Base-by-base conservation (phyloP, 2,888 invertebrate genomes). In the Trachelus iudaicus region DNA sequence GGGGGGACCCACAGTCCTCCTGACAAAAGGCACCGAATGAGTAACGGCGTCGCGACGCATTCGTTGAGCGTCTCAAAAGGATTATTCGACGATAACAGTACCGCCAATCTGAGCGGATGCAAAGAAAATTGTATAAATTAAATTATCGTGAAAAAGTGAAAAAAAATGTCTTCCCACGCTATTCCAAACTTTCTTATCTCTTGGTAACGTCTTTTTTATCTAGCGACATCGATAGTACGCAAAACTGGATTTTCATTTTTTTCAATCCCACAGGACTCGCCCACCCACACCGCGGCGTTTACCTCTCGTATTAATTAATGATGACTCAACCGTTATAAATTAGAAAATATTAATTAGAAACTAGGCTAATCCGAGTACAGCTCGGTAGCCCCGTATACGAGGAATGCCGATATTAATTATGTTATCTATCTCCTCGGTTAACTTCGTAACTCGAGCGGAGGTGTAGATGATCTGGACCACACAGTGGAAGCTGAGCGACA, bases 301-400 rank as follows among this genome's bases (percentile, higher is more conserved):
- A 56, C 40, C 1, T 56, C 23, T 56, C 40, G 6, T 23, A 35
- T 69, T 77, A 75, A 77, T 75, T 75, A 77, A 77, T 77, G 69
- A 33, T 73, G 71, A 77, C 75, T 77, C 75, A 69, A 33, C 69
- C 69, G 69, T 77, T 69, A 77, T 75, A 75, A 77, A 77, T 78
- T 76, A 76, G 78, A 78, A 77, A 78, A 78, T 78, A 76, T 76
- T 76, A 78, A 76, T 78, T 76, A 68, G 75, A 76, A 78, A 78
- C 75, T 76, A 75, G 78, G 77, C 71, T 77, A 77, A 77, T 77
- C 75, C 77, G 69, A 40, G 77, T 77, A 35, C 35, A 77, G 77
- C 77, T 34, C 23, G 11, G 15, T 35, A 77, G 69, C 69, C 71
- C 6, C 71, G 71, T 34, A 15, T 71, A 71, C 75, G 75, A 75